A percentile compares a stretch with the other conserved stretches of the same genome.
phyloP scores from a whole-genome alignment of 2,888 invertebrate species.

The Microctonus hyperodae region DNA sequence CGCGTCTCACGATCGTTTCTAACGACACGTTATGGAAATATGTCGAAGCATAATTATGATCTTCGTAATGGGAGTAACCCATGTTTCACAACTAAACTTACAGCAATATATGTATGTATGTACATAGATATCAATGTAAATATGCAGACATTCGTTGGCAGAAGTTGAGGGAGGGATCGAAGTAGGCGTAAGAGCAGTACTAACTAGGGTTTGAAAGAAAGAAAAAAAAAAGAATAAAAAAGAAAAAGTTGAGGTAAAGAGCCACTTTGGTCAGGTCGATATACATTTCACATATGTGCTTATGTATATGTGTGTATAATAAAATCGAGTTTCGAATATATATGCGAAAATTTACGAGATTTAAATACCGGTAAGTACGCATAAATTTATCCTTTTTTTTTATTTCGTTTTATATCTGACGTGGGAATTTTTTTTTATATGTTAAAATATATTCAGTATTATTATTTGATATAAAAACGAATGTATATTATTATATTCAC shows the following conservation, averaged over 20 bases:
- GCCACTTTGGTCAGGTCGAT: slow-evolving; percentile 12
- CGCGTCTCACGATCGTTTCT: slow-evolving; percentile 42
- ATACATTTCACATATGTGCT: not conserved
- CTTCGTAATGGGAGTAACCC: slow-evolving; percentile 52
- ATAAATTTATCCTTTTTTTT: not conserved
- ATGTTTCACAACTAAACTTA: not conserved
- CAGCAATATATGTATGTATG: too few relatives aligned
- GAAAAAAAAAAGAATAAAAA: slow-evolving; percentile 25
- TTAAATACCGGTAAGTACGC: slow-evolving; percentile 7
- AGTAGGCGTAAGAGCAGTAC: too few relatives aligned
- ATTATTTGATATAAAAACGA: slow-evolving; percentile 3
- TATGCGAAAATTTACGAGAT: slow-evolving; percentile 8
- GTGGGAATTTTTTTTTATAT: not conserved
- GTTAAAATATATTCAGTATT: not conserved
- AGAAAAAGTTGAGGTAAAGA: slow-evolving; percentile 6
- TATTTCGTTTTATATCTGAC: not conserved
- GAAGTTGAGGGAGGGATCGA: slow-evolving; percentile 37
- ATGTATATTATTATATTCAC: not conserved
- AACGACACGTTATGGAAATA: slow-evolving; percentile 60
- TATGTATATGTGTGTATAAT: not conserved
- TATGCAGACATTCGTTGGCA: not conserved
- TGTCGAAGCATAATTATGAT: slow-evolving; percentile 58
- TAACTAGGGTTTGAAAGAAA: slow-evolving; percentile 28
- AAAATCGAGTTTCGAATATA: slow-evolving; percentile 16
- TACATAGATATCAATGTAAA: too few relatives aligned